Evolutionary conservation across 2,797 vertebrate genomes (phyloP).

Genomic region (Sebastes itinus): DNA sequence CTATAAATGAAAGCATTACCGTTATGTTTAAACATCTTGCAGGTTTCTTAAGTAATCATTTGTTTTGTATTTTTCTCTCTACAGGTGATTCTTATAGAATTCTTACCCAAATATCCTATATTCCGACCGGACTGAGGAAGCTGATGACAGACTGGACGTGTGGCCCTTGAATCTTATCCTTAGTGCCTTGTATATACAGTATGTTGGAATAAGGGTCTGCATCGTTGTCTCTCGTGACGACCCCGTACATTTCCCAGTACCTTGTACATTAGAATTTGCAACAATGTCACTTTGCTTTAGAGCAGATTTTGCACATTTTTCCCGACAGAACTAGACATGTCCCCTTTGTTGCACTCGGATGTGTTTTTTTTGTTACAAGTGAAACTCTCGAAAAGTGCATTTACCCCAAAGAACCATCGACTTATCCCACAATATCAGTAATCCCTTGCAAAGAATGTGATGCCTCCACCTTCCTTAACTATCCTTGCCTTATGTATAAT

Average conservation of each 20-base stretch:
- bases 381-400: constrained; percentile 86
- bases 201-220: constrained; percentile 92
- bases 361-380: constrained; percentile 66
- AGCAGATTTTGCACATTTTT: constrained; percentile 96
- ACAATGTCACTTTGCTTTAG: constrained; percentile 94
- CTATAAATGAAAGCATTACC: background rate
- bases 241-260: constrained; percentile 79
- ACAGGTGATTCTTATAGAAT: constrained; percentile 99
- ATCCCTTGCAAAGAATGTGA: constrained; percentile 86
- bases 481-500: constrained; percentile 80
- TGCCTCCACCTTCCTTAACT: constrained; percentile 71
- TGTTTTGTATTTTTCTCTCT: constrained; percentile 60
- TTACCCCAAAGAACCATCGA: constrained; percentile 81
- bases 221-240: constrained; percentile 81
- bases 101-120: constrained; percentile 99
- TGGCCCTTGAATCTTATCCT: constrained; percentile 92
- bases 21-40: background rate
- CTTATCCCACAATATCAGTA: constrained; percentile 60
- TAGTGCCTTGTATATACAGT: constrained; percentile 98
- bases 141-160: constrained; percentile 76
- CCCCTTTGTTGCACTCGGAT: constrained; percentile 88
- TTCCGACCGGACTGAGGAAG: constrained; percentile 96
- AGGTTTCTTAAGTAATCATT: background rate
- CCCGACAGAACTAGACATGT: constrained; percentile 82
- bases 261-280: constrained; percentile 88